phyloP scores from a whole-genome alignment of 1,140 invertebrate species.

The Tachypleus tridentatus region DNA sequence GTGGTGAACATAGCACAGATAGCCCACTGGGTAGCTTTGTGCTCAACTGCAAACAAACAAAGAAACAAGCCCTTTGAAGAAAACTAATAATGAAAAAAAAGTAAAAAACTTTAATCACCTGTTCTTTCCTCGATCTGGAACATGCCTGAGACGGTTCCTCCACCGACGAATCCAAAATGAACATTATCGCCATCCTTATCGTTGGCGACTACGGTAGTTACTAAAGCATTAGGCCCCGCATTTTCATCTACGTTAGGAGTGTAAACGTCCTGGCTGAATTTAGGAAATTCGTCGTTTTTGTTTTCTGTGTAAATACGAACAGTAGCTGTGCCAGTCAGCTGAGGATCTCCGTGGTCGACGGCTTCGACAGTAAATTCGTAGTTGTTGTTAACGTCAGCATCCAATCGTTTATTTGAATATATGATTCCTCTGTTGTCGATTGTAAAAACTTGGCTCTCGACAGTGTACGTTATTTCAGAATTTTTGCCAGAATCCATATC shows the following conservation, averaged over 20 bases:
- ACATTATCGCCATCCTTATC: constrained; percentile 94
- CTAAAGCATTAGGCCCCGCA: constrained; percentile 81
- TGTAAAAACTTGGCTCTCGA: constrained; percentile 83
- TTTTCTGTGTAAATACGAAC: constrained; percentile 90
- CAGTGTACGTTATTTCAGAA: constrained; percentile 83
- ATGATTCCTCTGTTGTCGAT: constrained; percentile 84
- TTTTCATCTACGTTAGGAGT: constrained; percentile 93
- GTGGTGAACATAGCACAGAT: no score
- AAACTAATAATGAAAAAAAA: not conserved
- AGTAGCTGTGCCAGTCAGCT: constrained; percentile 80
- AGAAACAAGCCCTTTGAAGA: no score
- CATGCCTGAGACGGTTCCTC: constrained; percentile 73
- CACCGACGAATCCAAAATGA: constrained; percentile 82
- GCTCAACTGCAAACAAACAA: no score
- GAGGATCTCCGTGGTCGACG: constrained; percentile 82
- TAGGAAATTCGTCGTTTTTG: constrained; percentile 91
- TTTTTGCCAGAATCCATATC: constrained; percentile 84
- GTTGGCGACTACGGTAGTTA: constrained; percentile 86
- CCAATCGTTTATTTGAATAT: constrained; percentile 80
- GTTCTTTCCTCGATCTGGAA: constrained; percentile 93
- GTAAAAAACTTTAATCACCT: constrained; percentile 29
- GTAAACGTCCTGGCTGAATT: constrained; percentile 91
- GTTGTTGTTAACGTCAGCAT: constrained; percentile 92
- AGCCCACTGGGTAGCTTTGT: no score
- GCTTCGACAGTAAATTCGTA: constrained; percentile 87